Evolutionary conservation across 2,797 vertebrate genomes (phyloP), one percentile per base, ranked within the genome.

Genomic region (Gastrophryne carolinensis): DNA sequence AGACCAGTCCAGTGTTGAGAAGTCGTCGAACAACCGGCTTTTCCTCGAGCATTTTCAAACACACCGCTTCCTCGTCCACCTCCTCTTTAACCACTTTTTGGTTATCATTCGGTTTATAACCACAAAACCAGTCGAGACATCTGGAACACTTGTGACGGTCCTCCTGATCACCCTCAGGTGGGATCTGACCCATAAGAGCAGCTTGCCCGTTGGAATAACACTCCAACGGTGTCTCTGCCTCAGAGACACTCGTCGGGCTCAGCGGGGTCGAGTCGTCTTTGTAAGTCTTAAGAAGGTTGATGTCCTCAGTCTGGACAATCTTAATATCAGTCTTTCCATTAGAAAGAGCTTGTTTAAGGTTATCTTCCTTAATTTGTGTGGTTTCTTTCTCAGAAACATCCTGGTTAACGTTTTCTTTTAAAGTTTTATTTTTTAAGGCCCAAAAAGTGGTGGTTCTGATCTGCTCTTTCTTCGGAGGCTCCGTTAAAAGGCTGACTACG

Each of bases 31-130:
- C 88, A 85, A 87, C 89, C 0, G 94, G 94, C 50, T 94, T 87
- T 85, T 99, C 98, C 32, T 98, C 91, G 84, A 99, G 87, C 94
- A 97, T 93, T 84, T 95, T 90, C 71, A 91, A 87, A 64, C 95
- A 89, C 58, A 86, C 67, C 15, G 78, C 87, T 81, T 91, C 87
- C 26, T 96, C 92, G 24, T 97, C 95, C 81, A 85, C 82, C 0
- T 61, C 44, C 78, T 84, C 79, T 82, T 90, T 91, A 72, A 89
- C 83, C 73, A 83, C 80, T 89, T 82, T 79, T 85, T 83, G 79
- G 84, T 83, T 88, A 56, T 90, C 82, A 35, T 70, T 81, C 82
- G 87, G 92, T 79, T 94, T 94, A 79, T 86, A 93, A 66, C 95
- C 94, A 86, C 94, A 98, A 81, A 98, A 89, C 90, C 94, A 95